A percentile compares a stretch with the other conserved stretches of the same genome.
phyloP scores from a whole-genome alignment of 2,797 vertebrate genomes.

The Phaenicophaeus curvirostris region DNA sequence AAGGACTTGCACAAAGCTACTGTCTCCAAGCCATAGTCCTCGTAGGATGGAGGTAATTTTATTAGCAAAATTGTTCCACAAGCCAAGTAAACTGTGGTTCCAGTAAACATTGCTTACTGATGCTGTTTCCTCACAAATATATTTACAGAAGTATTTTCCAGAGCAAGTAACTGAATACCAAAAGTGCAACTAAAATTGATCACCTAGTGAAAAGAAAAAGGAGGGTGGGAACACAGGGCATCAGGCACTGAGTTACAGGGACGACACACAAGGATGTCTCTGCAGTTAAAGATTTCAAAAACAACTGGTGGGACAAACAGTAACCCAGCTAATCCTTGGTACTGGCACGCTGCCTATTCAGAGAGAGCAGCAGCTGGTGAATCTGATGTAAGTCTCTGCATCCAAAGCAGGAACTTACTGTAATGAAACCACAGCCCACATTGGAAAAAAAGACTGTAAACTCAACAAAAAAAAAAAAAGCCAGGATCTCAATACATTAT shows the following conservation, averaged over 20 bases:
- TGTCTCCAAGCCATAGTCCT: neutral
- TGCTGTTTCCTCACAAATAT: neutral
- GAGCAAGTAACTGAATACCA: neutral
- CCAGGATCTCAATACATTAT: neutral
- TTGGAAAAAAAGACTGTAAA: slow-evolving; percentile 48
- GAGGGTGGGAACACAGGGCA: neutral
- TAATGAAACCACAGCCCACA: slow-evolving; percentile 52
- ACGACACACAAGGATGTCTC: slow-evolving; percentile 16
- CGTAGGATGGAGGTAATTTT: neutral
- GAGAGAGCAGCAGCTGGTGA: slow-evolving; percentile 65
- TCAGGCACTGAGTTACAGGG: neutral
- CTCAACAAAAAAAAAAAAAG: slow-evolving; percentile 6
- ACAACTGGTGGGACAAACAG: slow-evolving; percentile 58
- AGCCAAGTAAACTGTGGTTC: neutral
- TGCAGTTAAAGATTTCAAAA: slow-evolving; percentile 55
- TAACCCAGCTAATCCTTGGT: slow-evolving; percentile 62
- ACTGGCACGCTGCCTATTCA: slow-evolving; percentile 58
- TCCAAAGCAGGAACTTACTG: slow-evolving; percentile 61
- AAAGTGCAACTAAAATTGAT: neutral
- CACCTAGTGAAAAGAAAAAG: neutral
- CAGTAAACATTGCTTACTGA: neutral
- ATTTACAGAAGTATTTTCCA: neutral
- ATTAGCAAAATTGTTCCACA: neutral
- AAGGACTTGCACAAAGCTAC: neutral
- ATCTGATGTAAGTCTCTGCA: slow-evolving; percentile 61